phyloP scores from a whole-genome alignment of 2,113 vertebrate genomes.

The Tonatia bakeri region DNA sequence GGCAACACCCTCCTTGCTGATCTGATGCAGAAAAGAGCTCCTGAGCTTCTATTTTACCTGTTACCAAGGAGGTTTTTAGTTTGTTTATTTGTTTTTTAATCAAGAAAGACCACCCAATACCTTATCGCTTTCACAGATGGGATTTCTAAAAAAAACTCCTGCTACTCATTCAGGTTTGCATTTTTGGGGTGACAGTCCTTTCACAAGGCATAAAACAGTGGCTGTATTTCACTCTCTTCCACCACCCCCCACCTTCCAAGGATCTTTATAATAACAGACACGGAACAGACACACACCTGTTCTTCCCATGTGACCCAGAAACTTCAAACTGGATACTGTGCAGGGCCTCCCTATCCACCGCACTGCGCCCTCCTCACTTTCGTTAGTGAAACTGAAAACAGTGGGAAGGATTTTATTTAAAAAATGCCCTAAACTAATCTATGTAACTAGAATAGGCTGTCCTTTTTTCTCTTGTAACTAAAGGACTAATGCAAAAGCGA shows the following conservation, averaged over 20 bases:
- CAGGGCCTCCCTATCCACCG: not conserved
- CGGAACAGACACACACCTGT: not conserved
- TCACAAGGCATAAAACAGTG: not conserved
- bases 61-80: not conserved
- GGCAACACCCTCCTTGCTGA: not conserved
- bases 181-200: not conserved
- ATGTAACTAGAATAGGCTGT: not conserved
- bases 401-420: not conserved
- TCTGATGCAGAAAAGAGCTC: not conserved
- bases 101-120: not conserved
- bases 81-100: not conserved
- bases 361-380: not conserved
- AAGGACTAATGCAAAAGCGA: not conserved
- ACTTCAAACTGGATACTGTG: not conserved
- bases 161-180: not conserved
- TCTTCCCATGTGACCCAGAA: not conserved
- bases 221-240: not conserved
- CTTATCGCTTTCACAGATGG: not conserved
- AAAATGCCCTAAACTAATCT: not conserved
- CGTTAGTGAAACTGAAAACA: not conserved
- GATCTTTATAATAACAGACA: not conserved
- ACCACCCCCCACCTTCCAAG: not conserved
- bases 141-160: not conserved
- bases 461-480: not conserved
- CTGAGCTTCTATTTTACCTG: not conserved